These are phyloP conservation scores for Vannuccia rotundouncinata DNA, from an alignment of 2,888 invertebrate species.

Conservation along the genomic window DNA sequence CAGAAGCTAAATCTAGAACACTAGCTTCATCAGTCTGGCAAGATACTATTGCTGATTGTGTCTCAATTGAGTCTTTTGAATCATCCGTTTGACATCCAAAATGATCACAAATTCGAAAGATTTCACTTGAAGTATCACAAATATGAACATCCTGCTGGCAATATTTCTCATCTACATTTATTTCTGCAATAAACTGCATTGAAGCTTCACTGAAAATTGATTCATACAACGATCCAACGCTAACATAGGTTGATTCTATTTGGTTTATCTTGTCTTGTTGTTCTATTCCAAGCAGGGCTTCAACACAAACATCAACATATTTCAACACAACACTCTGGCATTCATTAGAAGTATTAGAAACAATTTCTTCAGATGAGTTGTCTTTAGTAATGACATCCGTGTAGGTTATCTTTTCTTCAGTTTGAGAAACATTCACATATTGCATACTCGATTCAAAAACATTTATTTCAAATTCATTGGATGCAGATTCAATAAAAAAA, in stretches of 20 bases:
- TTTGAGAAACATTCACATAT: not conserved
- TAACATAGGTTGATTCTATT: not conserved
- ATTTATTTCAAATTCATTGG: not conserved
- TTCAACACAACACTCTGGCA: not conserved
- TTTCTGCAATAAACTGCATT: not conserved
- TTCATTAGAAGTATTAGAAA: not conserved
- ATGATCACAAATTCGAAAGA: not conserved
- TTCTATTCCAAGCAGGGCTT: not conserved
- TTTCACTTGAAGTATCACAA: not conserved
- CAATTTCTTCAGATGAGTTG: not conserved
- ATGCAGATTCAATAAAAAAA: not conserved
- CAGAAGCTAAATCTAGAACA: not conserved
- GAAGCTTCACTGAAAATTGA: not conserved
- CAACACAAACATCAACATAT: not conserved
- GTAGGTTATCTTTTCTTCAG: not conserved
- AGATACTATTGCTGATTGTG: not conserved
- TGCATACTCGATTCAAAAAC: not conserved
- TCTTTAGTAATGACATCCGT: not conserved
- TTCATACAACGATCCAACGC: not conserved
- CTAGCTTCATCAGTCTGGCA: not conserved
- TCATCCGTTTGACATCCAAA: not conserved
- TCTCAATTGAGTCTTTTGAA: not conserved
- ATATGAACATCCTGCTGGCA: not conserved
- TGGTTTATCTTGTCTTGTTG: not conserved
- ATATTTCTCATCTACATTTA: not conserved